These are phyloP conservation scores for Philaethria dido DNA, from an alignment of 2,888 invertebrate genomes.

Conservation along the genomic window DNA sequence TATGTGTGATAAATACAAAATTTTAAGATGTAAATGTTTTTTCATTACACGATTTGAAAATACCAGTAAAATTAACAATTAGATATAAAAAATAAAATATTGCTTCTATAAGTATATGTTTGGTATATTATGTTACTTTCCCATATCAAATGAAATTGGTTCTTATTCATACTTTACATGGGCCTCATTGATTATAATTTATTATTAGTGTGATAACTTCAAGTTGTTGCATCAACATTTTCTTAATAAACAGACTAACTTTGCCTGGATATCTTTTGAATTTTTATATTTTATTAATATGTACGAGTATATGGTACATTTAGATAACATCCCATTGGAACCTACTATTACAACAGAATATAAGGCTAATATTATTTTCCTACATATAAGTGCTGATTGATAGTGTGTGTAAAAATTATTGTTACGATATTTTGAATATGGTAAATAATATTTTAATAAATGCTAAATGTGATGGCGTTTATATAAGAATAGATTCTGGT, in stretches of 20 bases:
- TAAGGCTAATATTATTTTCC: neutral
- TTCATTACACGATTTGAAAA: conserved; percentile 76
- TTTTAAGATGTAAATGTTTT: conserved; percentile 81
- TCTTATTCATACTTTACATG: conserved; percentile 62
- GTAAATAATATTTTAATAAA: neutral
- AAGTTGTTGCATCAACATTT: conserved; percentile 80
- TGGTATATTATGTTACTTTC: conserved; percentile 77
- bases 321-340: conserved; percentile 28
- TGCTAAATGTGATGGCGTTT: neutral
- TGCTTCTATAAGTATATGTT: conserved; percentile 79
- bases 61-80: conserved; percentile 75
- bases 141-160: conserved; percentile 71
- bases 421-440: conserved; percentile 9
- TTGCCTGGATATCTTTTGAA: conserved; percentile 72
- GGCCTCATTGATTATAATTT: conserved; percentile 78
- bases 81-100: conserved; percentile 73
- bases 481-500: neutral
- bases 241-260: conserved; percentile 82
- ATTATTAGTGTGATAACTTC: conserved; percentile 79
- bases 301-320: conserved; percentile 34
- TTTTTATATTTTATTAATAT: conserved; percentile 45
- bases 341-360: conserved; percentile 15
- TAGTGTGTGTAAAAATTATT: neutral
- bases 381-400: neutral
- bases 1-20: conserved; percentile 84